Evolutionary conservation across 2,888 invertebrate genomes (phyloP), one percentile per base, ranked within the genome.

Genomic region (Dascillus cervinus): DNA sequence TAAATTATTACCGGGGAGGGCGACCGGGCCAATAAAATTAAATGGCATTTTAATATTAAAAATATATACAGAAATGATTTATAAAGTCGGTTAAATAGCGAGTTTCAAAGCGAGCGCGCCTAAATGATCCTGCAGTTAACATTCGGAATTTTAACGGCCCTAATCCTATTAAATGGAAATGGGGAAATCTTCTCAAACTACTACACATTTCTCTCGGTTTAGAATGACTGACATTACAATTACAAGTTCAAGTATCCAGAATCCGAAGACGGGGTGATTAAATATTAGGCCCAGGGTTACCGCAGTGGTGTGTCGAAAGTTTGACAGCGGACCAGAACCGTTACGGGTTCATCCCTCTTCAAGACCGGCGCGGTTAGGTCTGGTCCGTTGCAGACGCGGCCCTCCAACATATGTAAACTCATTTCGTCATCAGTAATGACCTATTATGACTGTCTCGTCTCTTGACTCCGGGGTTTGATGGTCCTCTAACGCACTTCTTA

Each of bases 81-180:
- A 35, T 39, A 23, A 32, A 23, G 32, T 20, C 13, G 26, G 15
- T 14, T 13, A 26, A 37, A 26, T 33, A 22, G 22, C n/a, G n/a
- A n/a, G 21, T 21, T 11, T 30, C 15, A 26, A 26, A 17, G 10
- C 25, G 14, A 14, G 9, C 4, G 13, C 21, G 13, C 13, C 20
- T 37, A 44, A 43, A 45, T 41, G 42, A 37, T 46, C 39, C 34
- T 37, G 37, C 43, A 42, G 43, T 44, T 43, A 43, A 41, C 44
- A 37, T 44, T 45, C 38, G 40, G 50, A 49, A 49, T 50, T 49
- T 52, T 47, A 49, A 50, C 48, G 42, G 48, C 44, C 44, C 47
- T 50, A 48, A 52, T 50, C 48, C 46, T 45, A 52, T 52, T 49
- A 49, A 34, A 47, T 41, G 41, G 44, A 41, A 39, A 47, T 42